Percentiles rank a stretch among this genome's conserved stretches.
These are phyloP conservation scores for Istiophorus platypterus DNA, from an alignment of 2,113 vertebrate genomes.

Conservation along the genomic window DNA sequence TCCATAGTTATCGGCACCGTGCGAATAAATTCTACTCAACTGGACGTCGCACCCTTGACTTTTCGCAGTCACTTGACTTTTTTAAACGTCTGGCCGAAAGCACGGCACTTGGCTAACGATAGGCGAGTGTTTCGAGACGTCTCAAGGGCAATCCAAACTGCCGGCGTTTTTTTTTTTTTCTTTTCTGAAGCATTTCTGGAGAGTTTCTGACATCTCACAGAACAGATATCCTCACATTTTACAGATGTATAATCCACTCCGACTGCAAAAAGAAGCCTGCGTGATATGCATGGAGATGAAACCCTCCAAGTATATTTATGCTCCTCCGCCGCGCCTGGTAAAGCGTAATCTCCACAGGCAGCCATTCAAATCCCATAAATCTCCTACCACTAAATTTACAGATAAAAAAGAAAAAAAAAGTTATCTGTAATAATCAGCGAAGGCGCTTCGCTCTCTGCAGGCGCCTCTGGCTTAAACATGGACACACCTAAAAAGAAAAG, in stretches of 20 bases:
- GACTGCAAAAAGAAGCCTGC: background rate
- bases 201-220: background rate
- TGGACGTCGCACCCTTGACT: too few species aligned
- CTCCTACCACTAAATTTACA: background rate
- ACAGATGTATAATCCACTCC: background rate
- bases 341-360: slow-evolving; percentile 29
- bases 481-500: background rate
- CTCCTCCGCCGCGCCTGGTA: background rate
- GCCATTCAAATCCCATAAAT: slow-evolving; percentile 23
- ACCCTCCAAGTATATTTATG: slow-evolving; percentile 6
- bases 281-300: slow-evolving; percentile 9
- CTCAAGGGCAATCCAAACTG: background rate
- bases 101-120: background rate
- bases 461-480: slow-evolving; percentile 10
- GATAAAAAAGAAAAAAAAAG: too few species aligned
- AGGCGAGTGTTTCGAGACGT: background rate
- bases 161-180: too few species aligned
- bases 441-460: background rate
- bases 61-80: background rate
- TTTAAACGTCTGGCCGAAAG: background rate
- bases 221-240: background rate
- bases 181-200: background rate
- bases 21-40: background rate
- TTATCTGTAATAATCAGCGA: background rate
- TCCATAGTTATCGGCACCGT: too few species aligned